Conservation (phyloP, 2,797 vertebrate species). For the Artibeus lituratus region DNA sequence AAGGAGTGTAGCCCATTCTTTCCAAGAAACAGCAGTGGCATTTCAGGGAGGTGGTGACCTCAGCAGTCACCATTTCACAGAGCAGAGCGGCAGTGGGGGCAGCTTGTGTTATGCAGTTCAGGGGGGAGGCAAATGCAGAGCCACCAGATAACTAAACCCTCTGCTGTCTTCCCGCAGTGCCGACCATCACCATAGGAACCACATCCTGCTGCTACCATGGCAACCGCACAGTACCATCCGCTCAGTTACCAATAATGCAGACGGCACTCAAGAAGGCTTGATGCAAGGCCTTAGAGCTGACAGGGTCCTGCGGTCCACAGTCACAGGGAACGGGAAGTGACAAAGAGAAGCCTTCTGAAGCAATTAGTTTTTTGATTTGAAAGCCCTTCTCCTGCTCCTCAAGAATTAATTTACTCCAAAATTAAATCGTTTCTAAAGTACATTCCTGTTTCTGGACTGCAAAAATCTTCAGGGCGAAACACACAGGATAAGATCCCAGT, state of each 20-base stretch:
- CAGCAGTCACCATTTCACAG: not conserved
- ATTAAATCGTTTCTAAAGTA: conserved; percentile 37
- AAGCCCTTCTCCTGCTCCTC: conserved; percentile 2
- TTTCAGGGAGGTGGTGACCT: not conserved
- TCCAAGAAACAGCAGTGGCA: not conserved
- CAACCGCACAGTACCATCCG: conserved; percentile 80
- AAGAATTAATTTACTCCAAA: not conserved
- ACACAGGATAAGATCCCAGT: not conserved
- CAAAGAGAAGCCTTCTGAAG: conserved; percentile 14
- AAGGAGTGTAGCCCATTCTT: not conserved
- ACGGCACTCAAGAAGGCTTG: conserved; percentile 62
- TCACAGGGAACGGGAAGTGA: conserved; percentile 44
- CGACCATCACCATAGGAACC: conserved; percentile 89
- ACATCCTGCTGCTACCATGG: conserved; percentile 87
- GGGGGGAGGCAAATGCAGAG: not conserved
- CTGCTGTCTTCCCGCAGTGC: conserved; percentile 77
- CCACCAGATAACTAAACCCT: conserved; percentile 69
- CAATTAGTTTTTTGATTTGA: conserved; percentile 12
- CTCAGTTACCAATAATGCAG: conserved; percentile 77
- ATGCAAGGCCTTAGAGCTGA: conserved; percentile 45
- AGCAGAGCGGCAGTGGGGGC: not conserved
- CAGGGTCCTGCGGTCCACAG: conserved; percentile 14
- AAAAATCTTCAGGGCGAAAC: conserved; percentile 5
- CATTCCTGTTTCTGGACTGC: not conserved
- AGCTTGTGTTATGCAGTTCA: not conserved